phyloP scores from a whole-genome alignment of 2,797 vertebrate genomes.

The Thripadectes ignobilis region DNA sequence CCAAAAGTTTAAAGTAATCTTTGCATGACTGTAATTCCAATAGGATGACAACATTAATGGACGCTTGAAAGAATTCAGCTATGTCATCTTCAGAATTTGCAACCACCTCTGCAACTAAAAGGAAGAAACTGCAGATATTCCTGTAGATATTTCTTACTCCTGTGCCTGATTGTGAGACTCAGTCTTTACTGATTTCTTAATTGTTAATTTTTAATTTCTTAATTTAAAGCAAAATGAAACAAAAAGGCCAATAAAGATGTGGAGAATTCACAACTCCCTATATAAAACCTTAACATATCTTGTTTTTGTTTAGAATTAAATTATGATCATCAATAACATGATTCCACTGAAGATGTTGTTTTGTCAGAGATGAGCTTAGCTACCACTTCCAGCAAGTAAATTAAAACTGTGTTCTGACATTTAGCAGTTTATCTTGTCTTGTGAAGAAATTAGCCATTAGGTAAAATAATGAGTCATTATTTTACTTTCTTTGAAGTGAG shows the following conservation, averaged over 20 bases:
- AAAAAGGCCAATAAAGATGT: neutral
- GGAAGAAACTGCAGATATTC: neutral
- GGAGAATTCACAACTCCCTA: neutral
- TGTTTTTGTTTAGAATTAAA: neutral
- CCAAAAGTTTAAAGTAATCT: neutral
- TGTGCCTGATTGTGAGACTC: neutral
- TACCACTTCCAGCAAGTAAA: neutral
- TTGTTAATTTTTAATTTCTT: neutral
- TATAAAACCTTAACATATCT: neutral
- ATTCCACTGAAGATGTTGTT: neutral
- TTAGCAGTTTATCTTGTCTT: neutral
- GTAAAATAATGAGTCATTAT: neutral
- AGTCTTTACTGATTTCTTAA: neutral
- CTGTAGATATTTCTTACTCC: neutral
- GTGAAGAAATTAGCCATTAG: neutral
- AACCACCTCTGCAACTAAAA: neutral
- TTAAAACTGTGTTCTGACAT: neutral
- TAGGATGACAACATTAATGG: neutral
- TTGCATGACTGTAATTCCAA: neutral
- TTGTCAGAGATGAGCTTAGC: neutral
- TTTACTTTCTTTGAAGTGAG: neutral
- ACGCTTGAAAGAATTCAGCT: neutral
- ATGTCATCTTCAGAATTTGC: neutral
- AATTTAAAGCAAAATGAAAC: neutral
- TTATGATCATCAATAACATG: rapidly evolving